A percentile compares a stretch with the other conserved stretches of the same genome.
phyloP scores from a whole-genome alignment of 2,888 invertebrate genomes.

The Troides oblongomaculatus region DNA sequence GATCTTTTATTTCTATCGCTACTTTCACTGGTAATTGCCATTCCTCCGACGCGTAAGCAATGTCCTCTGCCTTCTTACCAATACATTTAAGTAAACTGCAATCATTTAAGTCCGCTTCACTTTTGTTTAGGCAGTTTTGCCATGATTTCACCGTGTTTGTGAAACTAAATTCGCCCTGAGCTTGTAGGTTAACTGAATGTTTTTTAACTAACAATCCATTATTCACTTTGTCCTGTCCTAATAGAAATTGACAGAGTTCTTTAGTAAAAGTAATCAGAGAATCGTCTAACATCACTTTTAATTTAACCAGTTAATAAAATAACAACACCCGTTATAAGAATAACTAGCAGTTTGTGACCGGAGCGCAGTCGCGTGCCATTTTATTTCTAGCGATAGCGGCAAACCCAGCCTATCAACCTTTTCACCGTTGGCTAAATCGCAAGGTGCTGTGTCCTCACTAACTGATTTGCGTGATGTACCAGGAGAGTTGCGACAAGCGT shows the following conservation, averaged over 20 bases:
- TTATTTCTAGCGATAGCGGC: too few relatives aligned
- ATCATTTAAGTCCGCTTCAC: conserved; percentile 34
- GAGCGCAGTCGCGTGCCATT: too few relatives aligned
- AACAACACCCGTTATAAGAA: too few relatives aligned
- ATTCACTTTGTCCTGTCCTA: conserved; percentile 38
- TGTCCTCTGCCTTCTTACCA: conserved; percentile 49
- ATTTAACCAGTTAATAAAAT: too few relatives aligned
- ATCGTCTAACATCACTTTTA: conserved; percentile 47
- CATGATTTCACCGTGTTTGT: conserved; percentile 79
- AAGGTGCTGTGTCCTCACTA: too few relatives aligned
- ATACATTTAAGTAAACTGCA: conserved; percentile 49
- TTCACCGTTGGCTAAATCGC: too few relatives aligned
- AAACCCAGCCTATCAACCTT: too few relatives aligned
- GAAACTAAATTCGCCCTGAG: conserved; percentile 84
- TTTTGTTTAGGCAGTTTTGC: conserved; percentile 56
- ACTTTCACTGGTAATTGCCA: conserved; percentile 73
- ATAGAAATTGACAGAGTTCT: conserved; percentile 48
- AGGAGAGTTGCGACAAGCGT: too few relatives aligned
- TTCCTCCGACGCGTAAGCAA: conserved; percentile 62
- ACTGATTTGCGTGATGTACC: too few relatives aligned
- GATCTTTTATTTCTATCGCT: conserved; percentile 60
- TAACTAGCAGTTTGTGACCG: too few relatives aligned
- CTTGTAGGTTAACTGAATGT: conserved; percentile 78
- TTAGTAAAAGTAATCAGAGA: conserved; percentile 44
- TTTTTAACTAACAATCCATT: conserved; percentile 72